A percentile compares a stretch with the other conserved stretches of the same genome.
Conservation (phyloP, 1,140 invertebrate species). For the Alviniconcha marisindica region DNA sequence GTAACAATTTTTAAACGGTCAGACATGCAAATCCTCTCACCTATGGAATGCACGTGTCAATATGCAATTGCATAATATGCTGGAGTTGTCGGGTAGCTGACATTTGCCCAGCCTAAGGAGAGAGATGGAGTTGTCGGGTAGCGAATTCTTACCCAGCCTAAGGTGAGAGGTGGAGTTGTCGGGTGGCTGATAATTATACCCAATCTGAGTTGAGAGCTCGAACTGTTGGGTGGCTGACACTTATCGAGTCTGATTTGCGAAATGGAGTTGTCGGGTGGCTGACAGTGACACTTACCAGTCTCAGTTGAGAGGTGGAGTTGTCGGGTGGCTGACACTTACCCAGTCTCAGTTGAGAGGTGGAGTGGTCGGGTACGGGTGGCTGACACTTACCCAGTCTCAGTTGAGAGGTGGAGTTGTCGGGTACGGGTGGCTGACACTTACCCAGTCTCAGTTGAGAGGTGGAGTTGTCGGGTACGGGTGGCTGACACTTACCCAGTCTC, state of each 20-base stretch:
- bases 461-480: neutral
- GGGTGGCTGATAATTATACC: constrained; percentile 16
- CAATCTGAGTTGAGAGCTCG: too few species aligned
- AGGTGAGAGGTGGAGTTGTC: neutral
- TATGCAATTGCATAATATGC: too few species aligned
- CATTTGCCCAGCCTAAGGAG: neutral
- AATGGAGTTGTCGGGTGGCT: constrained; percentile 1
- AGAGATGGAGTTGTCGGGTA: neutral
- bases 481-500: constrained; percentile 1
- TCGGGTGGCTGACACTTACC: constrained; percentile 7
- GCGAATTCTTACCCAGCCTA: neutral
- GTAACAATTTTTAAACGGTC: too few species aligned
- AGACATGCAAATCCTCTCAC: too few species aligned
- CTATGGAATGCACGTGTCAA: too few species aligned
- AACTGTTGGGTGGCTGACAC: too few species aligned
- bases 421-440: too few species aligned
- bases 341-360: neutral
- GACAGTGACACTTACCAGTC: neutral
- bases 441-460: neutral
- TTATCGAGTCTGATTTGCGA: neutral
- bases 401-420: too few species aligned
- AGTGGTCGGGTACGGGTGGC: too few species aligned
- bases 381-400: too few species aligned
- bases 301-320: neutral
- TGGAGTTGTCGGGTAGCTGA: constrained; percentile 10